Base-by-base conservation (phyloP, 2,113 vertebrate species). In the Pimephales promelas region DNA sequence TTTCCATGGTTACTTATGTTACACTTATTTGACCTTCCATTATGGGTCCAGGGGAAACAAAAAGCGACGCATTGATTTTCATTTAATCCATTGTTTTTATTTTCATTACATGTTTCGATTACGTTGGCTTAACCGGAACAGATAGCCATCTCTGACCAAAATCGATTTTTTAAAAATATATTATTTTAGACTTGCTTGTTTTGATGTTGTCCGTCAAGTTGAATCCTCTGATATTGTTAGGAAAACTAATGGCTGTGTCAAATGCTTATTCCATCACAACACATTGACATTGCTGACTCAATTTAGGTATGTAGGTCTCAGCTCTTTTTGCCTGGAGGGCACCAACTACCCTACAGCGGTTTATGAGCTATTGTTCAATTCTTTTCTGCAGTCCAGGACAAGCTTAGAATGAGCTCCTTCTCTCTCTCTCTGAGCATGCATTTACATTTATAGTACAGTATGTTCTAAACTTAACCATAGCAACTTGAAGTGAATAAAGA, bases 1-100 rank as follows among this genome's bases (percentile, higher is more conserved):
- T 87, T 83, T 20, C 84, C 71, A 83, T 83, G 83, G 83, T 71
- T 87, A 87, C 75, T 43, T 13, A 1, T 16, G 47, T 61, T 36
- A 57, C 49, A 64, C 56, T 52, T 71, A 14, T 80, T 73, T 76
- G 20, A 80, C 61, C 40, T 64, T 70, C 18, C 14, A 28, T 3
- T 81, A 71, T n/a, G 0, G 57, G 57, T 28, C 49, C 45, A 57
- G 8, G 64, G 16, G 45, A 49, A 64, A 77, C 70, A 57, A 87
- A 64, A 87, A 76, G 79, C 24, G 56, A 80, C n/a, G 11, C 26
- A 70, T 64, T 47, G 26, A 47, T 56, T 74, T 81, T 80, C 14
- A 66, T 64, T 49, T 83, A 79, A 71, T 47, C 49, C 1, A 8
- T 14, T 16, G 14, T 36, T 64, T n/a, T 16, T 0, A 8, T 68